A percentile compares a stretch with the other conserved stretches of the same genome.
These are phyloP conservation scores for Podabrus alpinus DNA, from an alignment of 2,888 invertebrate genomes.

Conservation along the genomic window DNA sequence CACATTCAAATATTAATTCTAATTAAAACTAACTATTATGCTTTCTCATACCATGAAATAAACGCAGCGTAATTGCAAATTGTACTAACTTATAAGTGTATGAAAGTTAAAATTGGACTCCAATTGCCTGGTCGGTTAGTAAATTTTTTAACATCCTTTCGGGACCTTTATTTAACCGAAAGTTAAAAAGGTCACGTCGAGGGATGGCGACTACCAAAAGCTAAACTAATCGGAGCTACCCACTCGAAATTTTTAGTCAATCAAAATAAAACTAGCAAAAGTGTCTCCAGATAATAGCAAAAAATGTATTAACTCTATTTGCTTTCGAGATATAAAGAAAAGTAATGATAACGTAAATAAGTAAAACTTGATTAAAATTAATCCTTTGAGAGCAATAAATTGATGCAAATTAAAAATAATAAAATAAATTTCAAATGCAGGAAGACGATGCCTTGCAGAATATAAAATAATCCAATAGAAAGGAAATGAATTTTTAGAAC, in stretches of 20 bases:
- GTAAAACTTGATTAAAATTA: not conserved
- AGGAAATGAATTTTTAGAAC: not conserved
- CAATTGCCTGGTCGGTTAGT: not conserved
- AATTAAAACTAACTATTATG: constrained; percentile 27
- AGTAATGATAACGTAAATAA: not conserved
- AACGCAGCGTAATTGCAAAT: not conserved
- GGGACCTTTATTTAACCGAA: not conserved
- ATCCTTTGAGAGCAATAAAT: not conserved
- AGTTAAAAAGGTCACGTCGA: not conserved
- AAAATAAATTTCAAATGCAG: not conserved
- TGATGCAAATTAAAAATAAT: not conserved
- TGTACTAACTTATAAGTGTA: not conserved
- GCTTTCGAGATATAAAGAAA: not conserved
- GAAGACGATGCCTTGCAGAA: not conserved
- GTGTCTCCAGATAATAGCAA: not conserved
- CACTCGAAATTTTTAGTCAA: not conserved
- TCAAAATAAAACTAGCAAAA: not conserved
- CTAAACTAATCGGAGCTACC: not conserved
- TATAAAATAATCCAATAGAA: not conserved
- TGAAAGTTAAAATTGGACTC: not conserved
- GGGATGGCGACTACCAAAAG: not conserved
- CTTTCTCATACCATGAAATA: constrained; percentile 26
- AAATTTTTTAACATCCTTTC: not conserved
- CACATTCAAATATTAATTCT: constrained; percentile 25
- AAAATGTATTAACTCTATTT: not conserved